These are phyloP conservation scores for Aspidoscelis tigris DNA, from an alignment of 2,113 vertebrate species.

Conservation along the genomic window DNA sequence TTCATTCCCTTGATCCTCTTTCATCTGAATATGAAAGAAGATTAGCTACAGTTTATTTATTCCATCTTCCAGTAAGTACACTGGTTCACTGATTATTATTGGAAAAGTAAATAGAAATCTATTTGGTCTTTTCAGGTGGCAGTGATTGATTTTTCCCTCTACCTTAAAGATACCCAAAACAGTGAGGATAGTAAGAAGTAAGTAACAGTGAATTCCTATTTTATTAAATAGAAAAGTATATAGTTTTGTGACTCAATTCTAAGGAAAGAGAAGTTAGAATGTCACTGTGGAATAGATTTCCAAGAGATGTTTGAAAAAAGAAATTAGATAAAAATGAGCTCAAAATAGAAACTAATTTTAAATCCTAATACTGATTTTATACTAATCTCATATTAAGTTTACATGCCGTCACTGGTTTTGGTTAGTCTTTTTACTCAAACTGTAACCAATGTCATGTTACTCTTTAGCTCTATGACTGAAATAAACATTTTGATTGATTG, in stretches of 20 bases:
- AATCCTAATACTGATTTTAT: too few relatives aligned
- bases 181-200: conserved; percentile 87
- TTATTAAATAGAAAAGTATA: not conserved
- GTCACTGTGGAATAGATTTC: not conserved
- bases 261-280: conserved; percentile 1
- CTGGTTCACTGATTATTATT: not conserved
- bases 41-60: not conserved
- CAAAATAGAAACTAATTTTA: too few relatives aligned
- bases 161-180: conserved; percentile 89
- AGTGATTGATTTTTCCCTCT: conserved; percentile 97
- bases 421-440: too few relatives aligned
- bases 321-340: not conserved
- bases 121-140: conserved; percentile 83
- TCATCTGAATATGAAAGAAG: not conserved
- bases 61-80: not conserved
- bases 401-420: too few relatives aligned
- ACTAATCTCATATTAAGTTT: too few relatives aligned
- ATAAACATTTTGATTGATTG: too few relatives aligned
- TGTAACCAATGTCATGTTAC: too few relatives aligned
- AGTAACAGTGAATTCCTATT: conserved; percentile 62
- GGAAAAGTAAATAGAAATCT: conserved; percentile 19
- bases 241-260: not conserved
- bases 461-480: too few relatives aligned
- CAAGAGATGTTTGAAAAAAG: not conserved
- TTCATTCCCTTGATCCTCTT: not conserved